phyloP scores from a whole-genome alignment of 2,797 vertebrate genomes.

The Sebastes diaconus region DNA sequence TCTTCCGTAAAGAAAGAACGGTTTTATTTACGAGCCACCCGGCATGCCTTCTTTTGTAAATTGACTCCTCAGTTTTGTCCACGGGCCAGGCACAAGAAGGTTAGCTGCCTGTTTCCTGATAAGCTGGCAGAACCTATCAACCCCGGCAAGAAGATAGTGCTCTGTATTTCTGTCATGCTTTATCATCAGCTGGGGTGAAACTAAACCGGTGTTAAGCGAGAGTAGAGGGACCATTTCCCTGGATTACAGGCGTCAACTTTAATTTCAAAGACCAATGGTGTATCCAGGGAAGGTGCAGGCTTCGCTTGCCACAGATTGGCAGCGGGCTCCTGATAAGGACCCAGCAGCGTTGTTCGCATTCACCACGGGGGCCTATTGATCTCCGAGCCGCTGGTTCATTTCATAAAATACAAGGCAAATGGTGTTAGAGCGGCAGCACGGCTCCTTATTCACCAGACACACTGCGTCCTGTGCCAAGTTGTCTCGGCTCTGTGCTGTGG shows the following conservation, averaged over 20 bases:
- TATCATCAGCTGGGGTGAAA: conserved; percentile 87
- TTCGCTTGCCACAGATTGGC: conserved; percentile 83
- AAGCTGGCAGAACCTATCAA: conserved; percentile 87
- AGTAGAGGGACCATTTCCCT: conserved; percentile 84
- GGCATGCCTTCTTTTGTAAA: conserved; percentile 81
- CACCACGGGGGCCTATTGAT: conserved; percentile 79
- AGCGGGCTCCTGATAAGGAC: conserved; percentile 78
- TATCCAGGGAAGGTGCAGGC: conserved; percentile 84
- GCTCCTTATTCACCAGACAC: conserved; percentile 68
- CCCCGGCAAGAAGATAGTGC: conserved; percentile 80
- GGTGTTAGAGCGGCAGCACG: conserved; percentile 54
- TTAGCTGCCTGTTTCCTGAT: conserved; percentile 84
- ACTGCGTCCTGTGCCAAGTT: conserved; percentile 59
- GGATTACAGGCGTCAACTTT: conserved; percentile 87
- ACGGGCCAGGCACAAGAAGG: conserved; percentile 80
- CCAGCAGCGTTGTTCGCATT: conserved; percentile 71
- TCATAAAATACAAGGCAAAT: conserved; percentile 75
- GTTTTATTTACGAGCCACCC: conserved; percentile 82
- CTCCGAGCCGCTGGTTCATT: conserved; percentile 78
- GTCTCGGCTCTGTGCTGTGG: conserved; percentile 52
- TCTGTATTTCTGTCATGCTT: conserved; percentile 87
- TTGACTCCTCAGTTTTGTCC: conserved; percentile 84
- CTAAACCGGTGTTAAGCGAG: conserved; percentile 85
- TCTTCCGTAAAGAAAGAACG: conserved; percentile 55
- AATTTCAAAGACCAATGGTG: conserved; percentile 90